Evolutionary conservation across 2,888 invertebrate species (phyloP), one percentile per base, ranked within the genome.

Genomic region (Blastobasis lacticolella): DNA sequence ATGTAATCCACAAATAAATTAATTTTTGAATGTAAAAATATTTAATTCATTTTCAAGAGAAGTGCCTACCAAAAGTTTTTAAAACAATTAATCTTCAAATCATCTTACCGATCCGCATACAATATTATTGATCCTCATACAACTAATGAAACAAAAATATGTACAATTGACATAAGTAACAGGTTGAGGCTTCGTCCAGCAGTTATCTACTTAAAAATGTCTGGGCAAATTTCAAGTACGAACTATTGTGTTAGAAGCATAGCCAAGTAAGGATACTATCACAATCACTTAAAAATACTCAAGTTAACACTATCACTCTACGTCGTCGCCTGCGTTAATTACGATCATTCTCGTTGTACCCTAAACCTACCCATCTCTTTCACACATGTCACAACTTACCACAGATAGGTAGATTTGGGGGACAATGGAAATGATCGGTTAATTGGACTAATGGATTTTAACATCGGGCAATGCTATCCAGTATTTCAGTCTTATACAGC

Each of bases 361-460:
- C 23, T 1, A 23, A 23, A 23, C 23, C 23, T 23, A 3, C 23
- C 23, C 3, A 23, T 23, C 23, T 23, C 23, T 23, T 23, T 23
- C 23, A 23, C 23, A 23, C 23, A 2, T 23, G 23, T 23, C 2
- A 23, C 3, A 23, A 23, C 2, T 23, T 23, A 3, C 23, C 2
- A 23, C 23, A 3, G 23, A 23, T 2, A 23, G 23, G 3, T 23
- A 23, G 23, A 23, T 23, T 23, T 23, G 23, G 23, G 3, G 23
- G 23, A 23, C 23, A 23, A 23, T 2, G 23, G 23, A 3, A 23
- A 23, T 23, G 23, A 23, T 23, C 23, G 23, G 23, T 57, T 58
- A 66, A 65, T 61, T 61, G 59, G 64, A 65, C 63, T 67, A 70
- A 63, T 58, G 40, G 50, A 45, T 47, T 46, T 45, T 49, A 50